phyloP scores from a whole-genome alignment of 2,888 invertebrate genomes.

The Pristionchus entomophagus region DNA sequence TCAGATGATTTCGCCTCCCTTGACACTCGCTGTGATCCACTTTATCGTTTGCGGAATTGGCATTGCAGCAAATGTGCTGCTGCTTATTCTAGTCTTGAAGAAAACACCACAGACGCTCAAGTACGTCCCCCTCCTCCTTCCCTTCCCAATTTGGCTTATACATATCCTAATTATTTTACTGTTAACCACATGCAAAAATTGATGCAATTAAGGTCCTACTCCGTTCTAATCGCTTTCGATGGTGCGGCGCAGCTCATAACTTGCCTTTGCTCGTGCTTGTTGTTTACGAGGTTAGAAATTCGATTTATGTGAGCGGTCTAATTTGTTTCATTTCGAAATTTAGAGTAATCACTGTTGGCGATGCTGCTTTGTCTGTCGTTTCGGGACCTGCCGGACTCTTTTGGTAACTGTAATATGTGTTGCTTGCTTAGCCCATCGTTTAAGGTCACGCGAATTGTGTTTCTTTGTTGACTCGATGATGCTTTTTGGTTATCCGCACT shows the following conservation, averaged over 20 bases:
- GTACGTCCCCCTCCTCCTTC: too few species aligned
- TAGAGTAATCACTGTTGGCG: background rate
- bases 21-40: background rate
- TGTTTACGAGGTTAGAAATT: background rate
- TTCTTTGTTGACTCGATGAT: background rate
- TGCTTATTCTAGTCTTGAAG: background rate
- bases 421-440: background rate
- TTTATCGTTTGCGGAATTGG: background rate
- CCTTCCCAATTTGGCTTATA: too few species aligned
- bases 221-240: background rate
- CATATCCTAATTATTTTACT: too few species aligned
- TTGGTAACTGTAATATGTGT: background rate
- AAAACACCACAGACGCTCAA: background rate
- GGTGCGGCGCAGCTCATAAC: background rate
- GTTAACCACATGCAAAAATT: background rate
- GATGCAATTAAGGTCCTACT: background rate
- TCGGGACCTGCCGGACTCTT: background rate
- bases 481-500: background rate
- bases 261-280: background rate
- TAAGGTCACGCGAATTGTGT: background rate
- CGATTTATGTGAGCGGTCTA: background rate
- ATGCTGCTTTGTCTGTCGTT: background rate
- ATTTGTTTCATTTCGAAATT: too few species aligned
- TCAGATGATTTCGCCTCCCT: background rate
- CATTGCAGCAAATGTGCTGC: background rate